A percentile compares a stretch with the other conserved stretches of the same genome.
Evolutionary conservation across 2,113 vertebrate species (phyloP).

Genomic region (Melospiza melodia): DNA sequence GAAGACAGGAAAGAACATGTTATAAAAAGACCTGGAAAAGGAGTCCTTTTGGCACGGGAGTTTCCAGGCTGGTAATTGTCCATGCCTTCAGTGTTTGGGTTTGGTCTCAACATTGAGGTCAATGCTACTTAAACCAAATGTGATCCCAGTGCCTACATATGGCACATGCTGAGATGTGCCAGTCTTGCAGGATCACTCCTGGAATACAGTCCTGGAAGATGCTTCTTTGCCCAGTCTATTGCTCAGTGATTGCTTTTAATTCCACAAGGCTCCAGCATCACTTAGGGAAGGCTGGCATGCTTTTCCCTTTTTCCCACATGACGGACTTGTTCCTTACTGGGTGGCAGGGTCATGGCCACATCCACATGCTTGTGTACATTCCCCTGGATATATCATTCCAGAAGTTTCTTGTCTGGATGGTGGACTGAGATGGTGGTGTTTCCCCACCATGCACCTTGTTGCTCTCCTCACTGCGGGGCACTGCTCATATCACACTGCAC

Average conservation of each 20-base stretch:
- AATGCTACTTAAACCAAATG: fast-evolving
- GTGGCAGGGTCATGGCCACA: not conserved
- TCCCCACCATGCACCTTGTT: fast-evolving
- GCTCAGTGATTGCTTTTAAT: fast-evolving
- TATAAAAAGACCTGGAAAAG: not conserved
- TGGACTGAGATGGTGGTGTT: not conserved
- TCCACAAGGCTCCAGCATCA: fast-evolving
- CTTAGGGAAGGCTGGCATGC: not conserved
- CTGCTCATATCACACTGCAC: not conserved
- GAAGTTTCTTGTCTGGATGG: not conserved
- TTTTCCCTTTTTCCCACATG: not conserved
- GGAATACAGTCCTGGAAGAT: not conserved
- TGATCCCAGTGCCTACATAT: not conserved
- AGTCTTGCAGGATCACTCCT: not conserved
- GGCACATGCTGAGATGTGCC: not conserved
- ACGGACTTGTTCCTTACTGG: not conserved
- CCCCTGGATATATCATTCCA: not conserved
- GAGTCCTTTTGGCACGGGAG: not conserved
- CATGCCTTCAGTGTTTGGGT: not conserved
- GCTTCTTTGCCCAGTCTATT: not conserved
- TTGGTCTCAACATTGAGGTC: not conserved
- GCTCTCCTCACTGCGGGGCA: fast-evolving
- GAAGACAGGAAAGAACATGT: not conserved
- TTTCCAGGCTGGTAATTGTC: not conserved
- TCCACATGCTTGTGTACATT: fast-evolving